phyloP scores from a whole-genome alignment of 2,797 vertebrate genomes.

The Ctenosaura bakeri region DNA sequence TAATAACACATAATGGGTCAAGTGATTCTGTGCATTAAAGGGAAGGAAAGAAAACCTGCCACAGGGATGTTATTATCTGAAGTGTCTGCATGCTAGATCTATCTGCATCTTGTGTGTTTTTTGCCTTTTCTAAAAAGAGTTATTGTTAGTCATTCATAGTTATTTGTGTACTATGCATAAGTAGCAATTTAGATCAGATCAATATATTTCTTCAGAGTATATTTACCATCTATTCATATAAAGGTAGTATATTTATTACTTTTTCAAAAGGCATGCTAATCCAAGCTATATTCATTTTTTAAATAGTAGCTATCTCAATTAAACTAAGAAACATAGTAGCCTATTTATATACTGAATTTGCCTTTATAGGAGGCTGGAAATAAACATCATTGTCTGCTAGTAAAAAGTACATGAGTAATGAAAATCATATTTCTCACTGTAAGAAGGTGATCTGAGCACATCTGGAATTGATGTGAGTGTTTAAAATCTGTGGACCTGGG shows the following conservation, averaged over 20 bases:
- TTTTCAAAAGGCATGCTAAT: no score
- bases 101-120: not conserved
- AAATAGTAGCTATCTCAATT: not conserved
- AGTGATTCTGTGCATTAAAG: not conserved
- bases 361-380: constrained; percentile 25
- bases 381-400: constrained; percentile 28
- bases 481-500: constrained; percentile 62
- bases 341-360: not conserved
- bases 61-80: not conserved
- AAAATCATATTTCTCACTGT: constrained; percentile 50
- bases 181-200: no score
- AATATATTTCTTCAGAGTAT: no score
- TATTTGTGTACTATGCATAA: no score
- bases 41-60: not conserved
- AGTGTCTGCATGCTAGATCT: not conserved
- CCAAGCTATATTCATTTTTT: no score
- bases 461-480: constrained; percentile 61
- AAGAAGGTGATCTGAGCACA: constrained; percentile 60
- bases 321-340: constrained; percentile 30
- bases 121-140: not conserved
- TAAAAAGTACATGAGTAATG: constrained; percentile 32
- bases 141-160: no score
- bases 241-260: no score
- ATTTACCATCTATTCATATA: no score
- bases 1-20: not conserved